These are phyloP conservation scores for Metridium senile DNA, from an alignment of 92 coral and sea anemone species.

Conservation along the genomic window DNA sequence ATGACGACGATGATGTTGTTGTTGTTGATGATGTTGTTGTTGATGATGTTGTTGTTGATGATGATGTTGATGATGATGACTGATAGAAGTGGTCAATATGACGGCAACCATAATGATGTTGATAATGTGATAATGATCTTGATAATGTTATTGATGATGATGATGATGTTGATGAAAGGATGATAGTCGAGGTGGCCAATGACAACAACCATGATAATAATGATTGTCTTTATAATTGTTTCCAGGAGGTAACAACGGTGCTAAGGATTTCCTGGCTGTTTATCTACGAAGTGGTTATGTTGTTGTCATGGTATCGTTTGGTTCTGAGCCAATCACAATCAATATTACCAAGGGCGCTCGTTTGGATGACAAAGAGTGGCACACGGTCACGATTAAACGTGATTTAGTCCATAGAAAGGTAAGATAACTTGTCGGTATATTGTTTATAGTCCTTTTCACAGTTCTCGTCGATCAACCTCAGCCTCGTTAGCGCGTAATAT, in stretches of 20 bases:
- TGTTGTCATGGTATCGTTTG: slow-evolving; percentile 71
- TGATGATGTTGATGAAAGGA: not conserved
- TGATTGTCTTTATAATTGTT: not conserved
- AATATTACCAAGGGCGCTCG: slow-evolving; percentile 53
- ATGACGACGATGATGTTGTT: not conserved
- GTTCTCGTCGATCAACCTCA: too few species aligned
- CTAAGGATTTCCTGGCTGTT: slow-evolving; percentile 79
- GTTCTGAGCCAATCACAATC: slow-evolving; percentile 63
- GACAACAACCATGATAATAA: not conserved
- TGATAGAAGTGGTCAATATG: not conserved
- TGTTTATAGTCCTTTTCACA: too few species aligned
- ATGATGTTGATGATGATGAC: not conserved
- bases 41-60: not conserved
- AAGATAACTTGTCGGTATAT: not conserved
- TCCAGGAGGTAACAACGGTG: slow-evolving; percentile 83
- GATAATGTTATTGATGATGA: not conserved
- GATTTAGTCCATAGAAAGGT: slow-evolving; percentile 41
- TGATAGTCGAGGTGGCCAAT: not conserved
- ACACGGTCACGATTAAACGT: slow-evolving; percentile 63
- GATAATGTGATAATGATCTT: not conserved
- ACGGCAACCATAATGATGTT: not conserved
- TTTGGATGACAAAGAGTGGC: slow-evolving; percentile 74
- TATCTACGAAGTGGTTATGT: slow-evolving; percentile 68
- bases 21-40: not conserved
- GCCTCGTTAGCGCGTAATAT: too few species aligned